Base-by-base conservation (phyloP, 2,888 invertebrate species). In the Entomobrya multifasciata region DNA sequence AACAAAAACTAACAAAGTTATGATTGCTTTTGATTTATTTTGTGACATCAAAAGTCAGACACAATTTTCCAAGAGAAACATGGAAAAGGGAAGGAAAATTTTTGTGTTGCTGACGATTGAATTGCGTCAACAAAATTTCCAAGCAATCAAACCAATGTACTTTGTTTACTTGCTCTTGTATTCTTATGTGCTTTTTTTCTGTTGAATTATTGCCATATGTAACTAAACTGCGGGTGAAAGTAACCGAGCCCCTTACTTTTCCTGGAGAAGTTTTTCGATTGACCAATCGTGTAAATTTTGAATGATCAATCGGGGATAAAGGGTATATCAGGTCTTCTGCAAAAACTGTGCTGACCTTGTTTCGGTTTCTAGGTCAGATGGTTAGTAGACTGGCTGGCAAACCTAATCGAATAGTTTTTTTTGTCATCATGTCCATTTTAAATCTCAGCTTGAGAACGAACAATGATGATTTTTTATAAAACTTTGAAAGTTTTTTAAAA, bases 241-340 rank as follows among this genome's bases (percentile, higher is more conserved):
- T 72, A 88, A 89, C 88, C 88, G 89, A 89, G 89, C 89, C 89
- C 89, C 88, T 77, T 86, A 89, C 80, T 82, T 83, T 86, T 65
- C 70, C 76, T 13, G 55, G 13, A 74, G 74, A 36, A 22, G 17
- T 65, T 3, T 36, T 47, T 44, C 25, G 47, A 70, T 49, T 70
- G n/a, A 22, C 70, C 17, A 70, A 70, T 27, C 1, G 1, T 11
- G n/a, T 25, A 25, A 25, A 15, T 70, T n/a, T n/a, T n/a, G n/a
- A n/a, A n/a, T 70, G 36, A 25, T 22, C 25, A 70, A 70, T 70
- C 70, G 36, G 22, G n/a, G n/a, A n/a, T n/a, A n/a, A n/a, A 1
- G n/a, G 47, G 44, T 47, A 47, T 44, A n/a, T n/a, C n/a, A n/a
- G 49, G 47, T 70, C 70, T 70, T 15, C 25, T 70, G 70, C 70